Percentiles rank a stretch among this genome's conserved stretches.
Conservation (phyloP, 2,113 vertebrate species). For the Nothobranchius furzeri region DNA sequence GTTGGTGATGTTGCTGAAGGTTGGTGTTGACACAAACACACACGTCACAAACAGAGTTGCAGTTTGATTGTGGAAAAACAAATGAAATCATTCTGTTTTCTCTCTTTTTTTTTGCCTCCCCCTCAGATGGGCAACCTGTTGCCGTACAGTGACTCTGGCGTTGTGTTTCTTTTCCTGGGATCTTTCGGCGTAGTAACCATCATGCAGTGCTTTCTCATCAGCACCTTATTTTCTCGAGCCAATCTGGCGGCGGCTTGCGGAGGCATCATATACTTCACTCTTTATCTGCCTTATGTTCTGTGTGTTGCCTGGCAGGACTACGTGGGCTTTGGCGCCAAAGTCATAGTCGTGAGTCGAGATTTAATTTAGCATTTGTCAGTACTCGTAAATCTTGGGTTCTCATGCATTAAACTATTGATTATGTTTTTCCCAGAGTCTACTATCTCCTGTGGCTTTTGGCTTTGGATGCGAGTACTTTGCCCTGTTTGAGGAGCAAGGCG, state of each 20-base stretch:
- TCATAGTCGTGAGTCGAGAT: conserved; percentile 85
- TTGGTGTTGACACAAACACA: conserved; percentile 46
- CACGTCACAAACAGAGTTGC: not conserved
- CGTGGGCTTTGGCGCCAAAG: conserved; percentile 86
- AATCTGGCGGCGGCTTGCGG: conserved; percentile 96
- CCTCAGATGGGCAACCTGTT: conserved; percentile 91
- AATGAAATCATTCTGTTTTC: conserved; percentile 19
- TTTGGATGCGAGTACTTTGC: conserved; percentile 96
- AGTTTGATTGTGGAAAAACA: conserved; percentile 24
- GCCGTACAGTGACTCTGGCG: conserved; percentile 92
- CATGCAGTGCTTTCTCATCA: conserved; percentile 97
- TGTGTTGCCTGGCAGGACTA: conserved; percentile 97
- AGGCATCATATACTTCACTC: conserved; percentile 94
- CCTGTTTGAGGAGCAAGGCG: conserved; percentile 94
- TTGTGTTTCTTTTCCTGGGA: conserved; percentile 91
- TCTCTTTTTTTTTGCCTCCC: not conserved
- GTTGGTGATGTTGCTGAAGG: conserved; percentile 92
- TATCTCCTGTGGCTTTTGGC: conserved; percentile 96
- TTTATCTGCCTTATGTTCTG: conserved; percentile 93
- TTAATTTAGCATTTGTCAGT: not conserved
- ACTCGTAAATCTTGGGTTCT: not conserved
- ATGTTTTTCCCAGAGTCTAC: conserved; percentile 82
- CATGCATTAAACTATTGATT: conserved; percentile 1
- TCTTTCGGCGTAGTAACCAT: conserved; percentile 93
- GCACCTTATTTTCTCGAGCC: conserved; percentile 93